phyloP scores from a whole-genome alignment of 2,113 vertebrate genomes.

The Chlorodrepanis virens region DNA sequence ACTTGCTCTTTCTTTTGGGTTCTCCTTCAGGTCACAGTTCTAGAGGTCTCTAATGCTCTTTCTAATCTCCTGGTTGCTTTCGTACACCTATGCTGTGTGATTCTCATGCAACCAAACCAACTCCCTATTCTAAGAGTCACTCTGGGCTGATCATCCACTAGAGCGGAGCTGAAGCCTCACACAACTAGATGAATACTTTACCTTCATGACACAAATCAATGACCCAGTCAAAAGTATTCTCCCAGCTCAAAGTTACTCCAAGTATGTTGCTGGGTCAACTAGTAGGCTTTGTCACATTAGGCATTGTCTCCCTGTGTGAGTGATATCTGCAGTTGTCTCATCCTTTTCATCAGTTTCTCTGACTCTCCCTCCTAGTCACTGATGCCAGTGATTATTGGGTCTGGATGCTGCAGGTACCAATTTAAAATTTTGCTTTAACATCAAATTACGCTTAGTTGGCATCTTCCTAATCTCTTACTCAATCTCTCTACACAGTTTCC shows the following conservation, averaged over 20 bases:
- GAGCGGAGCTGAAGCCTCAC: background rate
- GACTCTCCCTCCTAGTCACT: background rate
- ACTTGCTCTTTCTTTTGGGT: background rate
- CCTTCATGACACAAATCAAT: background rate
- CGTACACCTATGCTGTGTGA: fast-evolving
- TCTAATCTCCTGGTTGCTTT: background rate
- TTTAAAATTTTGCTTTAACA: background rate
- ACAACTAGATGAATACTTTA: background rate
- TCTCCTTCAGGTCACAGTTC: background rate
- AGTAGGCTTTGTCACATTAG: background rate
- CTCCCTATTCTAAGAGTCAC: background rate
- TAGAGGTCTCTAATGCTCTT: background rate
- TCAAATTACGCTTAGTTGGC: background rate
- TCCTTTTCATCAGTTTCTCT: background rate
- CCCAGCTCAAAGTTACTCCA: background rate
- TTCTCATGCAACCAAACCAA: background rate
- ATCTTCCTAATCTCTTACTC: background rate
- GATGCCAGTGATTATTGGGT: background rate
- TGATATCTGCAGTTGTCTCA: background rate
- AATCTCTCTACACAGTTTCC: background rate
- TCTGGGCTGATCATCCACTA: background rate
- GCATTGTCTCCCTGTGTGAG: background rate
- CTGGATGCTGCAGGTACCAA: background rate
- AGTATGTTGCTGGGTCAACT: background rate
- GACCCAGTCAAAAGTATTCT: background rate